Percentiles rank a stretch among this genome's conserved stretches.
These are phyloP conservation scores for Lasaia peninsularis DNA, from an alignment of 1,140 invertebrate genomes.

Conservation along the genomic window DNA sequence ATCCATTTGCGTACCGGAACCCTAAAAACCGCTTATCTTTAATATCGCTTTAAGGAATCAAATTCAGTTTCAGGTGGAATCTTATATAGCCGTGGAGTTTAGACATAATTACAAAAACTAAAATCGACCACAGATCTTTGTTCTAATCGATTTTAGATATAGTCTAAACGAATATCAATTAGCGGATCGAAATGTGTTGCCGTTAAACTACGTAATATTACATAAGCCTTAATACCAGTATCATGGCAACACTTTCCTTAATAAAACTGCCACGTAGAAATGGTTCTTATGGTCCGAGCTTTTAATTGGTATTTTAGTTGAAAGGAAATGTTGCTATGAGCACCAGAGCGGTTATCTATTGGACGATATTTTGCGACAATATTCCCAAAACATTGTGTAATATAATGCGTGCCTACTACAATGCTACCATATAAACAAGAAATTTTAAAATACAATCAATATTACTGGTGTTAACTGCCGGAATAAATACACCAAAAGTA, in stretches of 20 bases:
- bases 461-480: too few species aligned
- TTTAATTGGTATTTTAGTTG: conserved; percentile 9
- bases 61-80: conserved; percentile 25
- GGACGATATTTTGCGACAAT: neutral
- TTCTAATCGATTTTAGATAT: conserved; percentile 29
- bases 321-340: conserved; percentile 29
- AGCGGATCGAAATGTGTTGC: conserved; percentile 35
- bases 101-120: conserved; percentile 26
- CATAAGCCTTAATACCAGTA: conserved; percentile 39
- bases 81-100: conserved; percentile 24
- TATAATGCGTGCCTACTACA: neutral
- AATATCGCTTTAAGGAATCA: conserved; percentile 21
- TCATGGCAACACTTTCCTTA: conserved; percentile 38
- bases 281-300: conserved; percentile 12
- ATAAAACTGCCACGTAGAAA: conserved; percentile 24
- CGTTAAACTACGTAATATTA: conserved; percentile 50
- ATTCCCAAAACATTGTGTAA: neutral
- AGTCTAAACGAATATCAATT: conserved; percentile 28
- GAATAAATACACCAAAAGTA: too few species aligned
- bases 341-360: conserved; percentile 4
- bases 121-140: conserved; percentile 21
- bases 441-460: neutral
- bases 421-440: neutral
- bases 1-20: too few species aligned
- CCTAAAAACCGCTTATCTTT: conserved; percentile 10